phyloP scores from a whole-genome alignment of 2,888 invertebrate genomes.

The Reticulitermes lucifugus region DNA sequence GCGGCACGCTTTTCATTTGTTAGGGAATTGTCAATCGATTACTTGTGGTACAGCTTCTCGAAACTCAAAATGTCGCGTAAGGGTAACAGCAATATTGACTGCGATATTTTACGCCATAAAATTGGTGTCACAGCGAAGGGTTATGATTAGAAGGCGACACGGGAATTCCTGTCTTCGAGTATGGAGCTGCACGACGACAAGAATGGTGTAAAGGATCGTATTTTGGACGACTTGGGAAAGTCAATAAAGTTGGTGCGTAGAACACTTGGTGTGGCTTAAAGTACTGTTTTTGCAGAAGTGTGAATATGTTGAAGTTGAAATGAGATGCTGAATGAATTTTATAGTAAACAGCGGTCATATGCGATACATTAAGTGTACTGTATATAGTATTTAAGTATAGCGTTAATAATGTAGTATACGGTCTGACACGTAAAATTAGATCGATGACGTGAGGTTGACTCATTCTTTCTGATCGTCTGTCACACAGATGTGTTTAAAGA shows the following conservation, averaged over 20 bases:
- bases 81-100: conserved; percentile 19
- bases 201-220: conserved; percentile 58
- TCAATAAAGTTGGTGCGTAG: conserved; percentile 63
- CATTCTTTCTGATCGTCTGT: conserved; percentile 18
- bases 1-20: conserved; percentile 16
- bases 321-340: neutral
- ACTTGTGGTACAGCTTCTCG: neutral
- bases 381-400: neutral
- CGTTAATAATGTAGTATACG: neutral
- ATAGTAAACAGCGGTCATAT: neutral
- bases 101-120: conserved; percentile 11
- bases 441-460: conserved; percentile 38
- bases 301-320: neutral
- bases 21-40: conserved; percentile 19
- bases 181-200: conserved; percentile 35
- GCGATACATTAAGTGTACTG: neutral
- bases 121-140: neutral
- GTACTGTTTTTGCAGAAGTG: neutral
- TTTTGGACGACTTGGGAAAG: conserved; percentile 62
- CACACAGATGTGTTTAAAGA: conserved; percentile 10
- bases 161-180: neutral
- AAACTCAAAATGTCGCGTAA: conserved; percentile 25
- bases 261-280: conserved; percentile 8
- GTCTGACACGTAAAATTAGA: neutral
- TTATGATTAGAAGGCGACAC: conserved; percentile 22